These are phyloP conservation scores for Chelon labrosus DNA, from an alignment of 2,797 vertebrate genomes.

Conservation along the genomic window DNA sequence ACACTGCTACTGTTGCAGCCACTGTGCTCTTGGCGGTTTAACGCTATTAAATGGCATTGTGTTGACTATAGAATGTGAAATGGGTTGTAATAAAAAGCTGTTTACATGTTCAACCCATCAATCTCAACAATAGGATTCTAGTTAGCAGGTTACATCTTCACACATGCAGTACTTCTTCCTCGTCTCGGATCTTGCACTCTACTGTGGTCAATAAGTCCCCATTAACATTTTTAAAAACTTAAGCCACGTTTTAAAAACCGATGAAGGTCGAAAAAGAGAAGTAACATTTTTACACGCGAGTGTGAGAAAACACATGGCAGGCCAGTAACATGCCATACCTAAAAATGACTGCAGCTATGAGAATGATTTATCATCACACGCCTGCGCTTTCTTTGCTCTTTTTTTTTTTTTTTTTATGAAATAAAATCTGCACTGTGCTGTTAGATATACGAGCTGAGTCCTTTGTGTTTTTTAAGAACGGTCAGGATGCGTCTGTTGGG, in stretches of 20 bases:
- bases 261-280: not conserved
- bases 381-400: too few relatives aligned
- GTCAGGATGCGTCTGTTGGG: not conserved
- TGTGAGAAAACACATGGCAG: not conserved
- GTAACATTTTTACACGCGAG: constrained; percentile 2
- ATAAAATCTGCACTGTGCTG: constrained; percentile 40
- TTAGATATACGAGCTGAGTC: not conserved
- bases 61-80: constrained; percentile 38
- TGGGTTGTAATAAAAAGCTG: not conserved
- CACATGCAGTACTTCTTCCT: not conserved
- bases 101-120: constrained; percentile 1
- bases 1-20: not conserved
- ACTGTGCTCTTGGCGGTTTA: constrained; percentile 4
- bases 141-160: not conserved
- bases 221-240: too few relatives aligned
- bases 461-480: not conserved
- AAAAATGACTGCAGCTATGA: constrained; percentile 17
- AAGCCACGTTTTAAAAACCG: too few relatives aligned
- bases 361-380: too few relatives aligned
- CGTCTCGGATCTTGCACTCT: not conserved
- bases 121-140: not conserved
- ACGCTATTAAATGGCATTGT: constrained; percentile 4
- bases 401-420: constrained; percentile 34
- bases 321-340: constrained; percentile 10
- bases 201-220: too few relatives aligned